Conservation (phyloP, 2,888 invertebrate species). For the Chaetogeoica ovagalla region DNA sequence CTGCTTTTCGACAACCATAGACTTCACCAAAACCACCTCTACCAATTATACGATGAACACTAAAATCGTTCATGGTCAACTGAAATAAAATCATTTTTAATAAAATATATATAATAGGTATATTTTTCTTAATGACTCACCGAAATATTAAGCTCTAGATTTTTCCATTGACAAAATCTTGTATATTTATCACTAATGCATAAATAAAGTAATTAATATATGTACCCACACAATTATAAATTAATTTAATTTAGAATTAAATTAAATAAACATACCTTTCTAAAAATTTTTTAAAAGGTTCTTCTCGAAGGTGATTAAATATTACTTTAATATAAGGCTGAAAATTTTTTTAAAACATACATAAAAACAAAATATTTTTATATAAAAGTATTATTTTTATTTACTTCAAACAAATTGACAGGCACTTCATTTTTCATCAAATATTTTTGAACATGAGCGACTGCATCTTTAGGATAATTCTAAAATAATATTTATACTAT, state of each 20-base stretch:
- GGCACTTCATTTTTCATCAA: constrained; percentile 97
- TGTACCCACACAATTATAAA: not conserved
- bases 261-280: constrained; percentile 76
- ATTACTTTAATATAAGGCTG: constrained; percentile 99
- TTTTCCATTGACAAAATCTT: constrained; percentile 99
- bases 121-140: constrained; percentile 62
- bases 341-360: constrained; percentile 61
- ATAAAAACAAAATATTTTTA: constrained; percentile 48
- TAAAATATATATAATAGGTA: constrained; percentile 10
- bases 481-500: constrained; percentile 63
- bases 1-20: constrained; percentile 98
- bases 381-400: constrained; percentile 55
- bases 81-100: constrained; percentile 60
- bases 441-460: constrained; percentile 96
- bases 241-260: too few relatives aligned
- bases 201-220: constrained; percentile 54
- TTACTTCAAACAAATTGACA: constrained; percentile 94
- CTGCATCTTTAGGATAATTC: constrained; percentile 97
- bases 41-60: constrained; percentile 99
- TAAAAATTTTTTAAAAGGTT: constrained; percentile 96
- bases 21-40: constrained; percentile 99
- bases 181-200: constrained; percentile 95
- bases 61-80: constrained; percentile 99
- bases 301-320: constrained; percentile 93
- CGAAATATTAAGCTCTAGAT: constrained; percentile 98